phyloP scores from a whole-genome alignment of 2,797 vertebrate genomes.

The Synanceia verrucosa region DNA sequence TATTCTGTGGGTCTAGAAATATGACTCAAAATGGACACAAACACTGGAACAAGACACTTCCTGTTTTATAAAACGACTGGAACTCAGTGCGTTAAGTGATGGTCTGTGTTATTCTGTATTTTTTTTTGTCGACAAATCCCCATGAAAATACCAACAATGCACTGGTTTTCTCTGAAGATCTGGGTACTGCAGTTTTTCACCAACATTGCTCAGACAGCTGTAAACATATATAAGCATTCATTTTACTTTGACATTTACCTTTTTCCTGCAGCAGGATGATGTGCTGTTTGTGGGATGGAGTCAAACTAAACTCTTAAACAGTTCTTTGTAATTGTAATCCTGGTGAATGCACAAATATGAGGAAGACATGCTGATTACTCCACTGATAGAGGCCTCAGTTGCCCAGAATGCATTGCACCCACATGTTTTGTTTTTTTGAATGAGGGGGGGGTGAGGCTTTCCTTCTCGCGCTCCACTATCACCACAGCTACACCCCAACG shows the following conservation, averaged over 20 bases:
- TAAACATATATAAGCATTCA: background rate
- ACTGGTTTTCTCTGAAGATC: background rate
- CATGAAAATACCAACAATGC: background rate
- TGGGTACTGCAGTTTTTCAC: background rate
- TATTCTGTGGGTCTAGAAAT: too few species aligned
- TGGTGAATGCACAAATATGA: background rate
- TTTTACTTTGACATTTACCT: too few species aligned
- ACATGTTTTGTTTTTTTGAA: background rate
- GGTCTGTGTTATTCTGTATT: too few species aligned
- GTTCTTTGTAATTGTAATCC: background rate
- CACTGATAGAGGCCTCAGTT: background rate
- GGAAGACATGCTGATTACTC: background rate
- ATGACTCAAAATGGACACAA: too few species aligned
- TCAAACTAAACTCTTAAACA: background rate
- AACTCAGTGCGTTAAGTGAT: too few species aligned
- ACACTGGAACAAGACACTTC: too few species aligned
- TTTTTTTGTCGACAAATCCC: background rate
- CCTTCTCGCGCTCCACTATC: background rate
- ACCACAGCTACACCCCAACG: background rate
- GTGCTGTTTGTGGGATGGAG: background rate
- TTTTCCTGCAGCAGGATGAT: background rate
- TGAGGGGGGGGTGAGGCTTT: background rate
- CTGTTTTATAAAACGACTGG: too few species aligned
- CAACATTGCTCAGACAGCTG: background rate
- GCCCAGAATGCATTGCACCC: conserved; percentile 5